Conservation (phyloP, 2,888 invertebrate genomes). For the Mactromeris polynyma region DNA sequence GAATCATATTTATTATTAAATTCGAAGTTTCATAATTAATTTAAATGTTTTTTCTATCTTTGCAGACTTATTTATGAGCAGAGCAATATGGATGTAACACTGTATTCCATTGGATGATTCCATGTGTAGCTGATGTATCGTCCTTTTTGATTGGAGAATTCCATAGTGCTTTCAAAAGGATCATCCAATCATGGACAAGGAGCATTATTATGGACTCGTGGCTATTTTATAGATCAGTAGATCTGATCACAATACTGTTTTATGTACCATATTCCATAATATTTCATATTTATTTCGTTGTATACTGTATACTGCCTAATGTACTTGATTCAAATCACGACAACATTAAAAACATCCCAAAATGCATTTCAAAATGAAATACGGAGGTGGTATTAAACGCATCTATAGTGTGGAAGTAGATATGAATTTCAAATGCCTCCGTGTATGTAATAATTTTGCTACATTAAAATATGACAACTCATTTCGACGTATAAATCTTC, state of each 20-base stretch:
- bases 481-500: neutral
- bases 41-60: neutral
- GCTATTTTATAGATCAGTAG: slow-evolving; percentile 32
- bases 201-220: neutral
- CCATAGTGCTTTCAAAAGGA: slow-evolving; percentile 3
- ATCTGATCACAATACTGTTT: slow-evolving; percentile 11
- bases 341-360: neutral
- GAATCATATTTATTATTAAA: too few relatives aligned
- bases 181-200: slow-evolving; percentile 26
- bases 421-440: too few relatives aligned
- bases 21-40: neutral
- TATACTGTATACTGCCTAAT: neutral
- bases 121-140: neutral
- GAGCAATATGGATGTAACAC: slow-evolving; percentile 10
- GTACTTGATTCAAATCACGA: neutral
- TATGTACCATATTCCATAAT: neutral
- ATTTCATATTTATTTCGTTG: neutral
- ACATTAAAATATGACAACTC: neutral
- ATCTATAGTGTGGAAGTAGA: too few relatives aligned
- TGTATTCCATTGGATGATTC: slow-evolving; percentile 20
- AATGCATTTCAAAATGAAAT: neutral
- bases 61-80: slow-evolving; percentile 41
- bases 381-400: neutral
- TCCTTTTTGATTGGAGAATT: slow-evolving; percentile 28
- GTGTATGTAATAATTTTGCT: too few relatives aligned